A percentile compares a stretch with the other conserved stretches of the same genome.
These are phyloP conservation scores for Sylvietta virens DNA, from an alignment of 2,113 vertebrate genomes.

Conservation along the genomic window DNA sequence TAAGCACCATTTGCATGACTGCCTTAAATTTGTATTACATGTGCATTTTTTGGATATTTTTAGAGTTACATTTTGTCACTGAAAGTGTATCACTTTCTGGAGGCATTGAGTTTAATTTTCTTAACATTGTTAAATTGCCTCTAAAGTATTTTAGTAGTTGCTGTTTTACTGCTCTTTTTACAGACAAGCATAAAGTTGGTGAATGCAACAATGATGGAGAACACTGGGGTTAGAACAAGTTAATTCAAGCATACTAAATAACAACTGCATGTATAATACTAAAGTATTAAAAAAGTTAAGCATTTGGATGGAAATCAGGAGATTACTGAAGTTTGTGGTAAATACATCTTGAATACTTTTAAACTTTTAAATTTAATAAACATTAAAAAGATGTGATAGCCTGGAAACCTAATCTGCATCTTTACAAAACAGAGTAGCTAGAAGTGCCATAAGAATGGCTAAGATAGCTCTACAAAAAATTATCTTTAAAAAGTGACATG, in stretches of 20 bases:
- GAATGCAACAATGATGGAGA: background rate
- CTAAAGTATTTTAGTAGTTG: background rate
- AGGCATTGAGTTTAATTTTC: background rate
- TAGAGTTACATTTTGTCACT: background rate
- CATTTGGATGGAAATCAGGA: background rate
- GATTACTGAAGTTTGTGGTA: background rate
- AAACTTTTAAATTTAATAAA: background rate
- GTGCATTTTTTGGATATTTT: background rate
- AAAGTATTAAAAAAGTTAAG: background rate
- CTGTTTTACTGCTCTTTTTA: background rate
- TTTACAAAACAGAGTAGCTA: background rate
- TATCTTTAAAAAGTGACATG: background rate
- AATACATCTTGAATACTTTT: background rate
- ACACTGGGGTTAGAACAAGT: background rate
- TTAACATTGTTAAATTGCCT: background rate
- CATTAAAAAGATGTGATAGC: background rate
- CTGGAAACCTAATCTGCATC: background rate
- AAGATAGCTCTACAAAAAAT: background rate
- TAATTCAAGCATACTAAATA: background rate
- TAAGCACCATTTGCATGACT: constrained; percentile 60
- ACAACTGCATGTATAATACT: background rate
- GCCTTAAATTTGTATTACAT: background rate
- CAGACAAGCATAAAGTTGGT: background rate
- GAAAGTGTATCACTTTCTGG: background rate
- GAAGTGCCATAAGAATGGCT: background rate